Percentiles rank a stretch among this genome's conserved stretches.
Evolutionary conservation across 2,797 vertebrate genomes (phyloP).

Genomic region (Ambastaia sidthimunki): DNA sequence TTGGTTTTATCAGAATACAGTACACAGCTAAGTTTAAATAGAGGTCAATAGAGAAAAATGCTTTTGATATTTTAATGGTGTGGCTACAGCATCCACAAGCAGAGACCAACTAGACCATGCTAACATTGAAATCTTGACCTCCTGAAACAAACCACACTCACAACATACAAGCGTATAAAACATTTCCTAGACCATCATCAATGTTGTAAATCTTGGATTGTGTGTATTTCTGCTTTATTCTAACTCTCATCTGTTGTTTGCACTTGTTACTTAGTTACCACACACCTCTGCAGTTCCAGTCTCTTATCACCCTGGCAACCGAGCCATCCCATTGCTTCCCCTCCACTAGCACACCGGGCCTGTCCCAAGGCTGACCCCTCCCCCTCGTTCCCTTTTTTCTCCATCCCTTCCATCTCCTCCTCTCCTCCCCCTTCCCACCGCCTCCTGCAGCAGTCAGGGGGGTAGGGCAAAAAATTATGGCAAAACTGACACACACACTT

Average conservation of each 20-base stretch:
- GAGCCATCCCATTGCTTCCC: slow-evolving; percentile 69
- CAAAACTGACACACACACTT: slow-evolving; percentile 26
- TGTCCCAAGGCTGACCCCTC: slow-evolving; percentile 62
- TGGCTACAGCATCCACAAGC: not conserved
- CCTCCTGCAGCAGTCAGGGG: slow-evolving; percentile 14
- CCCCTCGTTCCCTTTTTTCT: slow-evolving; percentile 8
- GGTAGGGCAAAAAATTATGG: slow-evolving; percentile 12
- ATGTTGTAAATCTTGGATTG: not conserved
- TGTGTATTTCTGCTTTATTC: slow-evolving; percentile 46
- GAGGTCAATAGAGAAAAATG: not conserved
- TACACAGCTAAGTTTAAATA: not conserved
- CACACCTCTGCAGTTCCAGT: slow-evolving; percentile 66
- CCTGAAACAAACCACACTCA: not conserved
- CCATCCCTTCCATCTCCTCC: not conserved
- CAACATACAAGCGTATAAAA: not conserved
- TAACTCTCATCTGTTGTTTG: slow-evolving; percentile 65
- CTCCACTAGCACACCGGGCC: slow-evolving; percentile 55
- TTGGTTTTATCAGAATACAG: too few species aligned
- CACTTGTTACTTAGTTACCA: slow-evolving; percentile 74
- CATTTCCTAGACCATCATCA: not conserved
- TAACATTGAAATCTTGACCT: not conserved
- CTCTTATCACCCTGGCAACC: slow-evolving; percentile 72
- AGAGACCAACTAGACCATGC: not conserved
- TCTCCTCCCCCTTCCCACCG: slow-evolving; percentile 6
- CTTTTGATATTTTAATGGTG: not conserved